Conservation (phyloP, 2,888 invertebrate genomes). For the Anarsia innoxiella region DNA sequence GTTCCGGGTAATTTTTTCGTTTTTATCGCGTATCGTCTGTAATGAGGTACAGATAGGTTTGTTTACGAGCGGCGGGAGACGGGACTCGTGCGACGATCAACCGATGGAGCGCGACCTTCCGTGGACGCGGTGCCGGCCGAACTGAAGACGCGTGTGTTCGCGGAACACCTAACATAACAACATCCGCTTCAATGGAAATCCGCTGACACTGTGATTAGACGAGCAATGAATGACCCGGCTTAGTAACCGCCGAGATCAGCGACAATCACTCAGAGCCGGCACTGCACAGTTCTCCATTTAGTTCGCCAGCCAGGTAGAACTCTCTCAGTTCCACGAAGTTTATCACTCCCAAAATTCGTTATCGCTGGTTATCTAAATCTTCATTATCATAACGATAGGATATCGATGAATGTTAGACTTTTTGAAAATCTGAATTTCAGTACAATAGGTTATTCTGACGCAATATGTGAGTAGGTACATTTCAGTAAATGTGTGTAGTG, state of each 20-base stretch:
- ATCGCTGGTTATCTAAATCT: no score
- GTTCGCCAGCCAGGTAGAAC: no score
- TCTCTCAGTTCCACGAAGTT: no score
- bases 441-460: no score
- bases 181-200: conserved; percentile 37
- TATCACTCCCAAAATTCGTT: no score
- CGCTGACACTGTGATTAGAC: conserved; percentile 36
- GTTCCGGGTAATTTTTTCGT: conserved; percentile 49
- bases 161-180: conserved; percentile 32
- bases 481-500: no score
- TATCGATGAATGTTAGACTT: no score
- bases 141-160: conserved; percentile 36
- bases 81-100: conserved; percentile 27
- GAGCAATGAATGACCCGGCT: conserved; percentile 41
- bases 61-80: conserved; percentile 41
- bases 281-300: no score
- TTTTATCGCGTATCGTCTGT: conserved; percentile 43
- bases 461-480: no score
- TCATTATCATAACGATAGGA: no score
- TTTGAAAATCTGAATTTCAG: no score
- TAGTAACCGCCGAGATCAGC: conserved; percentile 38
- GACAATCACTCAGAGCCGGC: no score
- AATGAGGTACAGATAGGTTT: conserved; percentile 36
- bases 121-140: conserved; percentile 31
- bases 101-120: conserved; percentile 38